phyloP scores from a whole-genome alignment of 2,797 vertebrate genomes.

The Falco novaeseelandiae region DNA sequence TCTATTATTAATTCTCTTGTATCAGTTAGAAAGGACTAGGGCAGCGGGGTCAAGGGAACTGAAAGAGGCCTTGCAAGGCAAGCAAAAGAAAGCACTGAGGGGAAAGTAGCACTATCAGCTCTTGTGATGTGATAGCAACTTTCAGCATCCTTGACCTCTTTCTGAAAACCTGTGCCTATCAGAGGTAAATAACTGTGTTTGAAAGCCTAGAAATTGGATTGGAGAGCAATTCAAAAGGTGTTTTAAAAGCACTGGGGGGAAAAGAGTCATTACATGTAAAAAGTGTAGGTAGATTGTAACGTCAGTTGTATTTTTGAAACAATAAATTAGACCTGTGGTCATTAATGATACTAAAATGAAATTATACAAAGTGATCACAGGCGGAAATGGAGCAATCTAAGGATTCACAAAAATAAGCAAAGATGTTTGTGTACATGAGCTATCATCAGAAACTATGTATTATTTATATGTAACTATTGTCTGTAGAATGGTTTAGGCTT shows the following conservation, averaged over 20 bases:
- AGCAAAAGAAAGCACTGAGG: conserved; percentile 61
- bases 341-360: neutral
- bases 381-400: neutral
- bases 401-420: neutral
- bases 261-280: neutral
- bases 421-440: neutral
- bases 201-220: neutral
- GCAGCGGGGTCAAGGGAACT: conserved; percentile 47
- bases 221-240: conserved; percentile 9
- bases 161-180: conserved; percentile 31
- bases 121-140: conserved; percentile 63
- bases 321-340: neutral
- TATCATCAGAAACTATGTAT: neutral
- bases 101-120: conserved; percentile 47
- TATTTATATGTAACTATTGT: neutral
- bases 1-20: conserved; percentile 61
- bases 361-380: neutral
- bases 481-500: neutral
- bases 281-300: neutral
- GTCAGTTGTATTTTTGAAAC: neutral
- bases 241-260: neutral
- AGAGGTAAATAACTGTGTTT: conserved; percentile 45
- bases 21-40: conserved; percentile 50
- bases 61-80: conserved; percentile 47
- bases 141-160: conserved; percentile 61